These are phyloP conservation scores for Caenorhabditis angaria DNA, from an alignment of 2,888 invertebrate genomes.

Conservation along the genomic window DNA sequence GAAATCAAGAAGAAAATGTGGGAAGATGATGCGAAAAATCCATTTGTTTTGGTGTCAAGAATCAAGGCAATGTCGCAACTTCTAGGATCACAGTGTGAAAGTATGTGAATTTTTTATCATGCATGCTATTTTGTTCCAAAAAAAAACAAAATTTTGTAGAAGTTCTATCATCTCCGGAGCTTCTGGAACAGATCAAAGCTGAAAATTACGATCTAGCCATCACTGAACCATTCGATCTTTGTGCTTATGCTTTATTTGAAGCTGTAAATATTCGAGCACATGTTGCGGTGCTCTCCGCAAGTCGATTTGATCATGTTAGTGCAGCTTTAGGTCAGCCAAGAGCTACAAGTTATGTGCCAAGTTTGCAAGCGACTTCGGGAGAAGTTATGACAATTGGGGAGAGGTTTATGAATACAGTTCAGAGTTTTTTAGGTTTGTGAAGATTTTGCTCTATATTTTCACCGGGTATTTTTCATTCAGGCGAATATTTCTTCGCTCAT, in stretches of 20 bases:
- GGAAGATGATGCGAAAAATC: slow-evolving; percentile 16
- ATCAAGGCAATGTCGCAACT: slow-evolving; percentile 20
- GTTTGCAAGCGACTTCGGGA: not conserved
- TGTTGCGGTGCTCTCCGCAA: slow-evolving; percentile 35
- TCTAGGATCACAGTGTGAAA: slow-evolving; percentile 31
- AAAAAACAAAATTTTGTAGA: slow-evolving; percentile 4
- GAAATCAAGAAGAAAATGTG: slow-evolving; percentile 25
- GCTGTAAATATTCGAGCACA: slow-evolving; percentile 39
- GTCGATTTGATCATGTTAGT: slow-evolving; percentile 41
- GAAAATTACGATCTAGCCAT: slow-evolving; percentile 53
- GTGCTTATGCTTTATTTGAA: slow-evolving; percentile 37
- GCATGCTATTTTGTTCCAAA: not conserved
- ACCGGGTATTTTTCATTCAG: not conserved
- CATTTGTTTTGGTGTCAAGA: slow-evolving; percentile 20
- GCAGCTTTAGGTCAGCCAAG: slow-evolving; percentile 36
- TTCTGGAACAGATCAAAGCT: slow-evolving; percentile 31
- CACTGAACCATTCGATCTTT: slow-evolving; percentile 47
- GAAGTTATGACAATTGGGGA: slow-evolving; percentile 10
- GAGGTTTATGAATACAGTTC: slow-evolving; percentile 29
- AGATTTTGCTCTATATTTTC: not conserved
- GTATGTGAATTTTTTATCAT: slow-evolving; percentile 10
- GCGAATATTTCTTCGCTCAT: not conserved
- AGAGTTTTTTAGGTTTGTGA: slow-evolving; percentile 1
- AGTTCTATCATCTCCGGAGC: slow-evolving; percentile 17
- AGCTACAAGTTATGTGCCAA: slow-evolving; percentile 28